Base-by-base conservation (phyloP, 2,888 invertebrate species). In the Scrobipalpa atriplicella region DNA sequence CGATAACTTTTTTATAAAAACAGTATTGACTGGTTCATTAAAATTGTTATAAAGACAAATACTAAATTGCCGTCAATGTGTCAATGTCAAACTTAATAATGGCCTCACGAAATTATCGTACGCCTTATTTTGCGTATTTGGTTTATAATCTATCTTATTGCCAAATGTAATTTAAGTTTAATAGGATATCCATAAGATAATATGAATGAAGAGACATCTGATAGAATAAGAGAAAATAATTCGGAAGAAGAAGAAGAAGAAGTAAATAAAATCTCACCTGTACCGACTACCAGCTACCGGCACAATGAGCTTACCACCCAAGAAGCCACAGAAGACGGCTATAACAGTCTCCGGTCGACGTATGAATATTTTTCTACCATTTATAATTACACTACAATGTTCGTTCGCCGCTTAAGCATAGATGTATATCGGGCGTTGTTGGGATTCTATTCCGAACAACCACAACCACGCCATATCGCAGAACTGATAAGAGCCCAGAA, bases 331-430 rank as follows among this genome's bases (percentile, higher is more conserved):
- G 18, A 19, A 8, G 10, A 9, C 43, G 19, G 18, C 10, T 18
- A 39, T 69, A 66, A 38, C 79, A 47, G 47, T 47, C 51, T 73
- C 21, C 73, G 76, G 67, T 70, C 87, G 73, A 85, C 83, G 90
- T 91, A 91, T 83, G 90, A 82, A 77, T 78, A 18, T 16, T 60
- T 65, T 60, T 65, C 1, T 79, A 86, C 81, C 81, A 83, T 85
- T 67, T 72, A 84, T 75, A 71, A 68, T 76, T 89, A 90, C 72
- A 71, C 78, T 70, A 79, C 75, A 82, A 85, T 86, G 84, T 89
- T 85, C 72, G 64, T 80, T 16, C 70, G 67, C 64, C 87, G 91
- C 64, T 79, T 90, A 77, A 72, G 78, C 11, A 84, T 78, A 75
- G 91, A 92, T 71, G 71, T 88, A 62, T 78, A 79, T 69, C 69